A percentile compares a stretch with the other conserved stretches of the same genome.
Conservation (phyloP, 2,797 vertebrate species). For the Megalops cyprinoides region DNA sequence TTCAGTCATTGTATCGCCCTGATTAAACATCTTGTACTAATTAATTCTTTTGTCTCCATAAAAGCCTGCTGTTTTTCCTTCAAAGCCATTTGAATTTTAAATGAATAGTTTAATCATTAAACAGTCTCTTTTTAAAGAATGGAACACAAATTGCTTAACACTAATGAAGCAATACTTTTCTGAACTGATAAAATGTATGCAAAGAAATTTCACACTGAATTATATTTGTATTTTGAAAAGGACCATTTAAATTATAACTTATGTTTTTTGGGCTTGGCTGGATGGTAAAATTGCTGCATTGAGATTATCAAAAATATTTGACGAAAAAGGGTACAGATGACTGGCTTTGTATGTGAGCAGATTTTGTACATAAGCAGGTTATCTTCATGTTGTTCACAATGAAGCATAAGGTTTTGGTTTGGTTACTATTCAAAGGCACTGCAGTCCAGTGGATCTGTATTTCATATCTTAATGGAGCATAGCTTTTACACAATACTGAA, state of each 20-base stretch:
- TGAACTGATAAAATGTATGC: background rate
- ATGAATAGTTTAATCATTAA: conserved; percentile 13
- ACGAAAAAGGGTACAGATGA: background rate
- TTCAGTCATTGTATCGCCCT: background rate
- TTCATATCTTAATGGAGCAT: background rate
- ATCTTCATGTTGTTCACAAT: no score
- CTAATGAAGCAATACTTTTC: background rate
- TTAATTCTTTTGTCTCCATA: conserved; percentile 4
- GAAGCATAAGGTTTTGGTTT: no score
- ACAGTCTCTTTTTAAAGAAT: background rate
- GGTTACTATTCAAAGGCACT: no score
- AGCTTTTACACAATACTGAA: background rate
- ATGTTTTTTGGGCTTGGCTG: no score
- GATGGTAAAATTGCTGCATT: no score
- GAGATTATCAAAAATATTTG: no score
- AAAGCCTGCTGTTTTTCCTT: conserved; percentile 6
- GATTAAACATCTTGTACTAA: conserved; percentile 20
- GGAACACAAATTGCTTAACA: background rate
- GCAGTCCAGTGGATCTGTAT: background rate
- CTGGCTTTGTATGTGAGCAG: no score
- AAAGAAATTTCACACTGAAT: background rate
- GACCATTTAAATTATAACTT: background rate
- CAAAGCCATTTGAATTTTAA: background rate
- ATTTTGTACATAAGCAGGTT: no score
- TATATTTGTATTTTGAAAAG: background rate